phyloP scores from a whole-genome alignment of 2,888 invertebrate genomes.

The Machimus rusticus region DNA sequence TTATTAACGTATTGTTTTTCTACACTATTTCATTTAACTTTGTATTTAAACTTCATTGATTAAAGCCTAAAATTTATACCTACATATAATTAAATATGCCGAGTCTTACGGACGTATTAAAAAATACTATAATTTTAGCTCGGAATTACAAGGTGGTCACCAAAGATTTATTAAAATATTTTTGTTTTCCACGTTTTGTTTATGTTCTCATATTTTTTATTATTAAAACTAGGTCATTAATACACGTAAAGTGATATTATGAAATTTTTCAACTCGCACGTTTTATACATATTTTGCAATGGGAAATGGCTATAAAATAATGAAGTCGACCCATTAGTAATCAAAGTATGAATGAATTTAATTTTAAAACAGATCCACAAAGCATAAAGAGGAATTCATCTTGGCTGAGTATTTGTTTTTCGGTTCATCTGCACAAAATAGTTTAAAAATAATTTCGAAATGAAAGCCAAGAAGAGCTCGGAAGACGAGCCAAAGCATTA shows the following conservation, averaged over 20 bases:
- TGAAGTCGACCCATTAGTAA: not conserved
- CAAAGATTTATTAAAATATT: not conserved
- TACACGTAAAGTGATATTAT: not conserved
- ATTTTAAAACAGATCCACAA: not conserved
- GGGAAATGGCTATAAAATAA: not conserved
- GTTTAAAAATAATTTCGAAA: slow-evolving; percentile 21
- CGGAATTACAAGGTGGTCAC: not conserved
- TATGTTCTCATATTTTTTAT: not conserved
- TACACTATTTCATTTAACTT: no score
- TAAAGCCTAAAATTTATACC: no score
- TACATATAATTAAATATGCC: no score
- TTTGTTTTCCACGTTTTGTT: not conserved
- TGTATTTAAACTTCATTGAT: no score
- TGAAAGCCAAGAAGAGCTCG: slow-evolving; percentile 1
- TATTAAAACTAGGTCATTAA: not conserved
- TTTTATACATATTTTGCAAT: not conserved
- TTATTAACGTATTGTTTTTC: no score
- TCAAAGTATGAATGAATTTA: not conserved
- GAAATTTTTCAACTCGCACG: not conserved
- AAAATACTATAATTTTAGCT: not conserved
- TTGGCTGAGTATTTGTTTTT: not conserved
- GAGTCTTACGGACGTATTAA: no score
- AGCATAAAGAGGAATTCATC: not conserved
- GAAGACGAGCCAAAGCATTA: not conserved
- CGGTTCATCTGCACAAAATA: slow-evolving; percentile 22